Base-by-base conservation (phyloP, 2,113 vertebrate species). In the Dunckerocampus dactyliophorus region DNA sequence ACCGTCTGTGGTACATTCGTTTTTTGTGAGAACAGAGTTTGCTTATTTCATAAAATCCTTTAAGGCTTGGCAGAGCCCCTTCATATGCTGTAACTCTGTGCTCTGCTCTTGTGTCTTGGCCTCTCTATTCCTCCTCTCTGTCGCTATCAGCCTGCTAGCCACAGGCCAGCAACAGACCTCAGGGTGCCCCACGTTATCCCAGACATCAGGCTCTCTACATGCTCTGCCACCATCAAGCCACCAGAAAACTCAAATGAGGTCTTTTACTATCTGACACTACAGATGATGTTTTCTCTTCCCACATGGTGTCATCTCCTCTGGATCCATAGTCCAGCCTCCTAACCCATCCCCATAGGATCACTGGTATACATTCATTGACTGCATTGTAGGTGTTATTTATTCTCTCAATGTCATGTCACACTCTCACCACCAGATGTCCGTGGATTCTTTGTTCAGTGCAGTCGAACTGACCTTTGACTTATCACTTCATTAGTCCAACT, bases 351-450 rank as follows among this genome's bases (percentile, higher is more conserved):
- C 12, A 13, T 13, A 42, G 39, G 39, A 14, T 42, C 39, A 42
- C 13, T 3, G 12, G 11, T 42, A 42, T 42, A 4, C 11, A 42
- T 42, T 42, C 39, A 42, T 39, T 39, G 37, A 39, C 9, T 39
- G 37, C 37, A 59, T 65, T 60, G 34, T 56, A 12, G 1, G 10
- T 49, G 21, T 49, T 49, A 10, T 37, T 37, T 9, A 37, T 54
- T 21, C 16, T 15, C 4, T 54, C 9, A 5, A 14, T 55, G 53
- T 11, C 19, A 19, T 20, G 34, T 39, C 34, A 20, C 37, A 15
- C 11, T 55, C 53, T 55, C 31, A 39, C 53, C 53, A 39, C n/a
- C 34, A 55, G 53, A 39, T 20, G 52, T 37, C 52, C 31, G n/a
- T 37, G 31, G 4, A 54, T 54, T 55, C n/a, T 55, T 10, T 55